Conservation (phyloP, 1,140 invertebrate species). For the Euwallacea fornicatus region DNA sequence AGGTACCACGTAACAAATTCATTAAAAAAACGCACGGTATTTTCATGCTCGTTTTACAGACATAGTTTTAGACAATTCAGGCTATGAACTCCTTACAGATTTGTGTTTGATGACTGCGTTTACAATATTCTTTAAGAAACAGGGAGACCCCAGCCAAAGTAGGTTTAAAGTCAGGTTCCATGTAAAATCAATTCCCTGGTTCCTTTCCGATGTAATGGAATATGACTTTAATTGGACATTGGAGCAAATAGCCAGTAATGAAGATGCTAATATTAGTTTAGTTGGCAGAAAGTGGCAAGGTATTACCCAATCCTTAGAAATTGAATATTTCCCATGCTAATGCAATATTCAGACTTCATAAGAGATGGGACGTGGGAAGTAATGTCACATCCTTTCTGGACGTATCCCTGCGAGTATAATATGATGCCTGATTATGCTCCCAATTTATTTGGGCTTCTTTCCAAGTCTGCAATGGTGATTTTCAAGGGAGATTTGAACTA, state of each 20-base stretch:
- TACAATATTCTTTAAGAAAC: slow-evolving; percentile 9
- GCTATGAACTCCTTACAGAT: slow-evolving; percentile 91
- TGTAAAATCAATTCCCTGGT: slow-evolving; percentile 93
- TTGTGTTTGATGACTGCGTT: slow-evolving; percentile 85
- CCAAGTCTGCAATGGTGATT: slow-evolving; percentile 71
- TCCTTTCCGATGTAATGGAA: slow-evolving; percentile 85
- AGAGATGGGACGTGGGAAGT: slow-evolving; percentile 57
- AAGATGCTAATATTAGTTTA: slow-evolving; percentile 47
- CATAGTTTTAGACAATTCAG: slow-evolving; percentile 91
- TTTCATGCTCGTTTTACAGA: slow-evolving; percentile 56
- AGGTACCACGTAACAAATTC: background rate
- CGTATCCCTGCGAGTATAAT: slow-evolving; percentile 76
- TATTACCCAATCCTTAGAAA: background rate
- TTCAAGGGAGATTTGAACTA: slow-evolving; percentile 99
- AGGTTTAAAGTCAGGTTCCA: slow-evolving; percentile 73
- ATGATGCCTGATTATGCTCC: slow-evolving; percentile 74
- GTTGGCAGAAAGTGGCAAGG: slow-evolving; percentile 61
- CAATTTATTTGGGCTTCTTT: slow-evolving; percentile 72
- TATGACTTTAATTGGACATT: slow-evolving; percentile 77
- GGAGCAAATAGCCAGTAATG: slow-evolving; percentile 53
- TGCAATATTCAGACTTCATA: slow-evolving; percentile 53
- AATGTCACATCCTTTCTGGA: slow-evolving; percentile 80
- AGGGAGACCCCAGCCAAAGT: slow-evolving; percentile 61
- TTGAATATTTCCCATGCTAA: background rate
- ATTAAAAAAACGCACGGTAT: no score